Conservation (phyloP, 1,140 invertebrate genomes). For the Chrysomallon squamiferum region DNA sequence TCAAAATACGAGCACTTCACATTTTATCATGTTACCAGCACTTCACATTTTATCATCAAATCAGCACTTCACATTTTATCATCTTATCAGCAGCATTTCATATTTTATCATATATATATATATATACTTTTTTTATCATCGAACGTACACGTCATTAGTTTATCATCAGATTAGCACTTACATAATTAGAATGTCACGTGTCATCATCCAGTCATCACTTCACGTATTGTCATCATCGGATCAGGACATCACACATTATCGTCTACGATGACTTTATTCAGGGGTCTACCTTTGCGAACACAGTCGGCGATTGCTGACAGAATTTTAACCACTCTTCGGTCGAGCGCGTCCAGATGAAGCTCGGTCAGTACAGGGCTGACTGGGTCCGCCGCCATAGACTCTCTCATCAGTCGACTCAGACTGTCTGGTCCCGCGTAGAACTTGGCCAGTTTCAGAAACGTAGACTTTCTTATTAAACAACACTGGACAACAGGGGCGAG, state of each 20-base stretch:
- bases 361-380: conserved; percentile 87
- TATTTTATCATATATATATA: no score
- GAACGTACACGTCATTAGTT: no score
- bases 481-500: conserved; percentile 92
- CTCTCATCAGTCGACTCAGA: conserved; percentile 78
- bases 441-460: conserved; percentile 75
- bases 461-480: conserved; percentile 81
- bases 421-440: conserved; percentile 83
- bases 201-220: no score
- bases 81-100: no score
- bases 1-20: no score
- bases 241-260: conserved; percentile 28
- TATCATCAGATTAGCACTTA: no score
- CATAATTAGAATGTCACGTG: no score
- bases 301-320: conserved; percentile 40
- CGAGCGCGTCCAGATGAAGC: conserved; percentile 84
- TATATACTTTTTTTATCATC: no score
- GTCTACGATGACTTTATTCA: conserved; percentile 39
- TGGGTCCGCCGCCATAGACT: conserved; percentile 81
- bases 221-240: no score
- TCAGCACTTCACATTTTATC: no score
- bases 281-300: conserved; percentile 15
- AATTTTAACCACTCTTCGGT: conserved; percentile 75
- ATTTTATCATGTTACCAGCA: no score
- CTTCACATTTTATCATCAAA: no score